Evolutionary conservation across 2,797 vertebrate species (phyloP).

Genomic region (Lutjanus argentimaculatus): DNA sequence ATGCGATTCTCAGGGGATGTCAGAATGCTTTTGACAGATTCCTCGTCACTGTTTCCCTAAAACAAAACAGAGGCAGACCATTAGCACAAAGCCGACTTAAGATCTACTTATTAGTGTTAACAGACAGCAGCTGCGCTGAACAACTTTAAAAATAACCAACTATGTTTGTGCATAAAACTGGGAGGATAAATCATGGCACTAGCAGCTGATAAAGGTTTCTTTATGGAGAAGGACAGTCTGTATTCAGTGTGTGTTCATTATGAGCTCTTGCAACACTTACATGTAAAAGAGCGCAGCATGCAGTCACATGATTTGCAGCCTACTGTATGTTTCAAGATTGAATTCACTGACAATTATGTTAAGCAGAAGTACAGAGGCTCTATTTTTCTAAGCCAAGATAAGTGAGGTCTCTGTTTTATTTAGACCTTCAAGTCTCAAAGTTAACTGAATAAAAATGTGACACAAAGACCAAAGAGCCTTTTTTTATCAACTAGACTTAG

Average conservation of each 20-base stretch:
- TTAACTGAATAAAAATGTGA: conserved; percentile 5
- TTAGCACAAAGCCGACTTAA: conserved; percentile 36
- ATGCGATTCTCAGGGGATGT: conserved; percentile 93
- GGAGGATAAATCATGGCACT: not conserved
- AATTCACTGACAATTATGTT: conserved; percentile 32
- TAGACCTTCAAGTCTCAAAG: not conserved
- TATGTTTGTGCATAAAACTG: conserved; percentile 8
- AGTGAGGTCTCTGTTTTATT: conserved; percentile 18
- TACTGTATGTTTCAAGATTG: conserved; percentile 13
- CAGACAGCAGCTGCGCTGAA: conserved; percentile 12
- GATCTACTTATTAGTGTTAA: not conserved
- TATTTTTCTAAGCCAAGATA: not conserved
- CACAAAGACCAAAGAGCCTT: not conserved
- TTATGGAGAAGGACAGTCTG: not conserved
- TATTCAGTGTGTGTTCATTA: not conserved
- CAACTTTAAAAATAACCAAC: conserved; percentile 32
- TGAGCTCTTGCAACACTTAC: conserved; percentile 7
- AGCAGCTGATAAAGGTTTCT: conserved; percentile 14
- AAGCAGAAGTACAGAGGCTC: conserved; percentile 14
- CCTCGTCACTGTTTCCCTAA: conserved; percentile 86
- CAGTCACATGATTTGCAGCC: conserved; percentile 36
- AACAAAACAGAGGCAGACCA: conserved; percentile 27
- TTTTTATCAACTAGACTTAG: not conserved
- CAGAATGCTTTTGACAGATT: conserved; percentile 89
- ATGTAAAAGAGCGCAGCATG: conserved; percentile 23